Percentiles rank a stretch among this genome's conserved stretches.
Conservation (phyloP, 2,113 vertebrate genomes). For the Sardina pilchardus region DNA sequence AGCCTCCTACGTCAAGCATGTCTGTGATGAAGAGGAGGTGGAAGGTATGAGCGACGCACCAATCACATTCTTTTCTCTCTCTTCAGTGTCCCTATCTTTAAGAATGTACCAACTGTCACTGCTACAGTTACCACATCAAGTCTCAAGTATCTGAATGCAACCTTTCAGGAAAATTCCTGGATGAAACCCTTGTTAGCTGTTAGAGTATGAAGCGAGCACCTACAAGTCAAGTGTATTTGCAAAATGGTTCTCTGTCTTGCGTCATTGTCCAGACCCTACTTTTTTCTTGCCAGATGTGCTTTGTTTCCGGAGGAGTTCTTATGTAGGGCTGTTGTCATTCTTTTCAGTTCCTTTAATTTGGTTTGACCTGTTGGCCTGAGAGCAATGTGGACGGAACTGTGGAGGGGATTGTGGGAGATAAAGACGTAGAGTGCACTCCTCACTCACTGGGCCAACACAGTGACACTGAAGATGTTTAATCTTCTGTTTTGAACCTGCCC, state of each 20-base stretch:
- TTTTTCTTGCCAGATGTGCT: constrained; percentile 26
- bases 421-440: neutral
- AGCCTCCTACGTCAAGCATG: constrained; percentile 91
- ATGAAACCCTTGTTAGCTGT: neutral
- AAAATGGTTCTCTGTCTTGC: neutral
- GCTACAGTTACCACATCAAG: neutral
- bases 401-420: constrained; percentile 33
- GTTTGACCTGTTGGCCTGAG: neutral
- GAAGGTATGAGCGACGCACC: constrained; percentile 81
- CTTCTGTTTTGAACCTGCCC: constrained; percentile 15
- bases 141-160: neutral
- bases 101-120: neutral
- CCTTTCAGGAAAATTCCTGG: neutral
- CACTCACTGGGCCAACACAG: neutral
- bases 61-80: neutral
- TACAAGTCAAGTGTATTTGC: neutral
- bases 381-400: neutral
- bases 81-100: neutral
- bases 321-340: neutral
- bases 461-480: constrained; percentile 38
- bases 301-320: neutral
- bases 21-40: constrained; percentile 94
- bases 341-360: neutral
- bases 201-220: no score
- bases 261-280: neutral